These are phyloP conservation scores for Melanostoma scalare DNA, from an alignment of 2,888 invertebrate genomes.

Conservation along the genomic window DNA sequence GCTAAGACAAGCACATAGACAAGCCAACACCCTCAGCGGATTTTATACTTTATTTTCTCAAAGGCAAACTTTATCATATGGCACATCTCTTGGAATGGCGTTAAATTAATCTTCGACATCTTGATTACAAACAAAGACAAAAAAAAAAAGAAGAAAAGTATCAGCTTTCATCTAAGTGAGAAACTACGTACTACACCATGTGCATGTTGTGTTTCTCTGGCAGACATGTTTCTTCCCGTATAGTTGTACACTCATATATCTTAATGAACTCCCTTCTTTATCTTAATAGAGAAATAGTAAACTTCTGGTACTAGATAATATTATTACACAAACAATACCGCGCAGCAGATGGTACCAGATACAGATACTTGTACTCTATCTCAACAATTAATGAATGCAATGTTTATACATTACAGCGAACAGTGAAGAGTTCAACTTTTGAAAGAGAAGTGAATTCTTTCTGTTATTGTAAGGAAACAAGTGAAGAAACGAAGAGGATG, in stretches of 20 bases:
- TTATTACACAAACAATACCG: slow-evolving; percentile 21
- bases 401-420: slow-evolving; percentile 21
- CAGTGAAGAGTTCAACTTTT: not conserved
- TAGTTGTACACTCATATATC: slow-evolving; percentile 17
- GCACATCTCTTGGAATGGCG: slow-evolving; percentile 40
- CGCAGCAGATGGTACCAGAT: slow-evolving; percentile 2
- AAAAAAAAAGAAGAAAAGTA: slow-evolving; percentile 23
- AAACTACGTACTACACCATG: slow-evolving; percentile 5
- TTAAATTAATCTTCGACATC: slow-evolving; percentile 66
- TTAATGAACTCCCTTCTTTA: slow-evolving; percentile 23
- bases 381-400: slow-evolving; percentile 33
- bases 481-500: not conserved
- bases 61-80: slow-evolving; percentile 58
- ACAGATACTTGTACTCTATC: slow-evolving; percentile 1
- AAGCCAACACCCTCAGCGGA: slow-evolving; percentile 17
- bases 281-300: slow-evolving; percentile 7
- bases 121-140: slow-evolving; percentile 50
- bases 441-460: not conserved
- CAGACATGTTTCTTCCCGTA: slow-evolving; percentile 11
- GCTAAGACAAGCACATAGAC: slow-evolving; percentile 6
- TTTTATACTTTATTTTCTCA: slow-evolving; percentile 41
- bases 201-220: slow-evolving; percentile 10
- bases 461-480: not conserved
- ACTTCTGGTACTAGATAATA: slow-evolving; percentile 28
- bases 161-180: slow-evolving; percentile 60